Base-by-base conservation (phyloP, 2,797 vertebrate species). In the Anisognathus igniventris region DNA sequence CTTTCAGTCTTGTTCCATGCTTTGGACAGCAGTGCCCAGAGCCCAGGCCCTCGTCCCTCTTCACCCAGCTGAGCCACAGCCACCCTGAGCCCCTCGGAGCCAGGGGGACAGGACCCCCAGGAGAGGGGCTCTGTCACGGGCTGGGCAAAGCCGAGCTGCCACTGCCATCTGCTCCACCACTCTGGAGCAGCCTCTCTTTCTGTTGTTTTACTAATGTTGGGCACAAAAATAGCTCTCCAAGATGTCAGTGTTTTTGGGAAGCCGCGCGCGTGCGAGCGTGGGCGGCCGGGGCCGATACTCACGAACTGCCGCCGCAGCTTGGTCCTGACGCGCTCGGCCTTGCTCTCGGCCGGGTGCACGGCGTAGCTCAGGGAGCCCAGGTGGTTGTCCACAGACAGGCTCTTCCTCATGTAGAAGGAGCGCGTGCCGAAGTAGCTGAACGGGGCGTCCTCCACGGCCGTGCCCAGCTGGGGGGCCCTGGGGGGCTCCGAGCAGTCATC, bases 281-380 rank as follows among this genome's bases (percentile, higher is more conserved):
- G 12, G 7, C 18, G 5, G 7, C 5, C 47, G 9, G 3, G 5
- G 10, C 51, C 23, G 1, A 15, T 94, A 99, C 99, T 99, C 95
- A 99, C 99, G 78, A 99, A 99, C 54, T 99, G 99, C 35, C 99
- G 98, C 96, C 98, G 98, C 92, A 99, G 98, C 93, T 98, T 99
- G 83, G 97, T 98, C 97, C 98, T 98, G 62, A 96, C 92, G 0
- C 40, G 93, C 64, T 73, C 96, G 0, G 95, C 96, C 93, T 94
- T 97, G 3, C 96, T 96, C 93, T 98, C 98, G 0, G 93, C 80
- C 0, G 96, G 83, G 61, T 97, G 94, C 13, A 97, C 40, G 2
- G 97, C 62, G 12, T 94, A 98, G 93, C 98, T 97, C 16, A 98
- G 96, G 37, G 97, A 92, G 65, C 98, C 98, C 94, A 99, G 98